These are phyloP conservation scores for Halcyon leucocephala DNA, from an alignment of 2,797 vertebrate species.

Conservation along the genomic window DNA sequence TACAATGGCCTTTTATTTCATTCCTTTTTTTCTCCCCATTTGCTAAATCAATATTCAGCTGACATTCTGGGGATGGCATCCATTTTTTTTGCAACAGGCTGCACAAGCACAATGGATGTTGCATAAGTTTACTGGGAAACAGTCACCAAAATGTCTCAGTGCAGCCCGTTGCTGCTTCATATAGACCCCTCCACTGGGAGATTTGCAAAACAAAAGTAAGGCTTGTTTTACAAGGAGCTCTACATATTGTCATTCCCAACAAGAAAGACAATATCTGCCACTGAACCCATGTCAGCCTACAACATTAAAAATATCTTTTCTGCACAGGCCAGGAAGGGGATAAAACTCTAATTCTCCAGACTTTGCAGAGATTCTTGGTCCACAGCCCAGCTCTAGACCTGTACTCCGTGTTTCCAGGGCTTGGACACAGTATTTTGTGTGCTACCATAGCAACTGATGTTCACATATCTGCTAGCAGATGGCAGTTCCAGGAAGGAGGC, in stretches of 20 bases:
- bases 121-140: conserved; percentile 42
- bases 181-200: background rate
- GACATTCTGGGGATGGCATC: conserved; percentile 52
- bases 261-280: background rate
- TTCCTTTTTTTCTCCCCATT: conserved; percentile 27
- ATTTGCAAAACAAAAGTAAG: conserved; percentile 44
- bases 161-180: background rate
- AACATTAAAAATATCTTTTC: background rate
- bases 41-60: conserved; percentile 59
- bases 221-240: conserved; percentile 26
- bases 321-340: background rate
- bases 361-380: conserved; percentile 30
- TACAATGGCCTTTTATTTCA: conserved; percentile 47
- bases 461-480: conserved; percentile 72
- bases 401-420: conserved; percentile 13
- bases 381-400: conserved; percentile 40
- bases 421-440: conserved; percentile 56
- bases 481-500: conserved; percentile 52
- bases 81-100: conserved; percentile 63
- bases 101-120: conserved; percentile 57
- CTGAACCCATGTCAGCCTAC: background rate
- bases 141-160: background rate
- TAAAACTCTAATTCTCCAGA: background rate
- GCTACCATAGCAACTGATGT: conserved; percentile 67
- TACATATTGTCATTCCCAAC: background rate